A percentile compares a stretch with the other conserved stretches of the same genome.
Evolutionary conservation across 92 coral and sea anemone species (phyloP).

Genomic region (Zoanthus sansibaricus): DNA sequence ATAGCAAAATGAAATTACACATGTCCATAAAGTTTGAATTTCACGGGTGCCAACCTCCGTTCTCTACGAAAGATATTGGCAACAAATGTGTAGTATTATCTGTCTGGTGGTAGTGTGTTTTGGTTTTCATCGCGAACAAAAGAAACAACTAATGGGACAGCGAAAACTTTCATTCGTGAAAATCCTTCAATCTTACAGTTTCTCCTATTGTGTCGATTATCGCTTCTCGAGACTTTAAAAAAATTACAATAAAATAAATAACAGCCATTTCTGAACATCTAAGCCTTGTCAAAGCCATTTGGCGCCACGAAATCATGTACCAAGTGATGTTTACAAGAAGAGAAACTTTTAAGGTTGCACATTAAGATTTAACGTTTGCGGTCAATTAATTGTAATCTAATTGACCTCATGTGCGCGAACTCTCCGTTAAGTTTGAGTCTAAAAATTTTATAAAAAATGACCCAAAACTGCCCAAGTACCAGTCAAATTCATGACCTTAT

Average conservation of each 20-base stretch:
- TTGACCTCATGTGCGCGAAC: too few species aligned
- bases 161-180: neutral
- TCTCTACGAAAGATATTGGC: conserved; percentile 24
- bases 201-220: conserved; percentile 53
- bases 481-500: too few species aligned
- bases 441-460: too few species aligned
- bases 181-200: neutral
- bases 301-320: conserved; percentile 84
- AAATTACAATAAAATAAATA: conserved; percentile 79
- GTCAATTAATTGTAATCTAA: too few species aligned
- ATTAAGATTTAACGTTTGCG: conserved; percentile 51
- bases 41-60: conserved; percentile 29
- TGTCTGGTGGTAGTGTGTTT: conserved; percentile 27
- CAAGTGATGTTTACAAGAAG: conserved; percentile 55
- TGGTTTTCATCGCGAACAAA: conserved; percentile 19
- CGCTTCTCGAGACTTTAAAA: conserved; percentile 55
- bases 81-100: conserved; percentile 14
- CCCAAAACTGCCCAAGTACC: too few species aligned
- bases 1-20: neutral
- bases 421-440: too few species aligned
- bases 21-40: conserved; percentile 8
- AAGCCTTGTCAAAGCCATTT: conserved; percentile 65
- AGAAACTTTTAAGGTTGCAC: too few species aligned
- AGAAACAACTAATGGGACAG: neutral
- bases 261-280: conserved; percentile 70